Percentiles rank a stretch among this genome's conserved stretches.
phyloP scores from a whole-genome alignment of 2,113 vertebrate genomes.

The Cromileptes altivelis region DNA sequence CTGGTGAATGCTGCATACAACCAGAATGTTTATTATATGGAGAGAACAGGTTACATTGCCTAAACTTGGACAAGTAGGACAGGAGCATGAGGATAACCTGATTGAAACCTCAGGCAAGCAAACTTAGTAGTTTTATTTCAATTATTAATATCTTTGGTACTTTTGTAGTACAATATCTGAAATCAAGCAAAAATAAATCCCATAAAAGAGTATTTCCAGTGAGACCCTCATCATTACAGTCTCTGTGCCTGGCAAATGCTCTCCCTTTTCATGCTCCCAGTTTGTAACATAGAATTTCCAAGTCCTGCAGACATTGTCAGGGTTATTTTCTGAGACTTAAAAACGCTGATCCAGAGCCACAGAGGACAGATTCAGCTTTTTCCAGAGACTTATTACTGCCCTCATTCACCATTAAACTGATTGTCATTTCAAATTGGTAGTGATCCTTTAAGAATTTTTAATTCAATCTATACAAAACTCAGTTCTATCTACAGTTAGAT shows the following conservation, averaged over 20 bases:
- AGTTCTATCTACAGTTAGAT: not conserved
- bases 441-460: not conserved
- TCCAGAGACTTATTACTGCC: not conserved
- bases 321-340: too few relatives aligned
- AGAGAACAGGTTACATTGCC: not conserved
- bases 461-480: too few relatives aligned
- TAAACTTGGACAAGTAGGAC: conserved; percentile 9
- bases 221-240: not conserved
- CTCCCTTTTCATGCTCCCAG: not conserved
- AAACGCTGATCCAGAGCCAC: not conserved
- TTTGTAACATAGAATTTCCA: not conserved
- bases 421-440: not conserved
- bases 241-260: not conserved
- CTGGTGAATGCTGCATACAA: conserved; percentile 23
- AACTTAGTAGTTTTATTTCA: not conserved
- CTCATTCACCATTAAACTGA: not conserved
- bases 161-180: too few relatives aligned
- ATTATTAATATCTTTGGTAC: too few relatives aligned
- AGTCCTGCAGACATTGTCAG: too few relatives aligned
- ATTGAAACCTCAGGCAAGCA: not conserved
- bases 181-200: too few relatives aligned
- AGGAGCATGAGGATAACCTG: not conserved
- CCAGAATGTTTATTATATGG: conserved; percentile 58
- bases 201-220: too few relatives aligned
- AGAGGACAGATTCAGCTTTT: not conserved